These are phyloP conservation scores for Pectinophora gossypiella DNA, from an alignment of 1,140 invertebrate genomes.

Conservation along the genomic window DNA sequence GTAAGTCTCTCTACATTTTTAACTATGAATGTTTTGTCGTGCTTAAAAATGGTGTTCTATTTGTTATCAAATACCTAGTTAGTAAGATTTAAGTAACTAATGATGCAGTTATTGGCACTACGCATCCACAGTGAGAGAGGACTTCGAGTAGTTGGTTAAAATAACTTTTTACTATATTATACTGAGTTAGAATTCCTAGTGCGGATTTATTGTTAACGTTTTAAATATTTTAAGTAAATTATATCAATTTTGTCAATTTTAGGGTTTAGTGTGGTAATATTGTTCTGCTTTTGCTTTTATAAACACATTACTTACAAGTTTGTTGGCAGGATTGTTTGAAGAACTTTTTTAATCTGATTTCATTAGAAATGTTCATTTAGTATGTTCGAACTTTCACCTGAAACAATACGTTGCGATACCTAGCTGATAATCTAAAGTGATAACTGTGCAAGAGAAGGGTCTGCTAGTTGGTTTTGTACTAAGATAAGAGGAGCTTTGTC, in stretches of 20 bases:
- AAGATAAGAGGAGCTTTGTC: slow-evolving; percentile 44
- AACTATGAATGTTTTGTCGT: slow-evolving; percentile 77
- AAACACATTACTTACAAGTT: no score
- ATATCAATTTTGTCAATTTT: slow-evolving; percentile 75
- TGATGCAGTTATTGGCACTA: slow-evolving; percentile 76
- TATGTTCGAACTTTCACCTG: no score
- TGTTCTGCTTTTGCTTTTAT: not conserved
- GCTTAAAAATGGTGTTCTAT: slow-evolving; percentile 77
- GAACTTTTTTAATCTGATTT: no score
- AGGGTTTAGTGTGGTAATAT: slow-evolving; percentile 54
- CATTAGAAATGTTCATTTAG: no score
- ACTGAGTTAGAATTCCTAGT: slow-evolving; percentile 36
- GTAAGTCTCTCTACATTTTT: slow-evolving; percentile 77
- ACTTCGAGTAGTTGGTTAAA: slow-evolving; percentile 33
- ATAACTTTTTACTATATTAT: slow-evolving; percentile 27
- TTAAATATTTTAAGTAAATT: slow-evolving; percentile 62
- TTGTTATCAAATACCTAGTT: slow-evolving; percentile 77
- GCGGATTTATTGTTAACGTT: slow-evolving; percentile 45
- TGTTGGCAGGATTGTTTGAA: no score
- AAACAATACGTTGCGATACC: not conserved
- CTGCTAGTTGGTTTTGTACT: slow-evolving; percentile 31
- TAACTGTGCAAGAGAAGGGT: slow-evolving; percentile 55
- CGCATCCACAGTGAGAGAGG: slow-evolving; percentile 32
- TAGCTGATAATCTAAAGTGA: slow-evolving; percentile 36
- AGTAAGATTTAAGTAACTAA: slow-evolving; percentile 72